A percentile compares a stretch with the other conserved stretches of the same genome.
Evolutionary conservation across 2,797 vertebrate species (phyloP).

Genomic region (Aplochiton taeniatus): DNA sequence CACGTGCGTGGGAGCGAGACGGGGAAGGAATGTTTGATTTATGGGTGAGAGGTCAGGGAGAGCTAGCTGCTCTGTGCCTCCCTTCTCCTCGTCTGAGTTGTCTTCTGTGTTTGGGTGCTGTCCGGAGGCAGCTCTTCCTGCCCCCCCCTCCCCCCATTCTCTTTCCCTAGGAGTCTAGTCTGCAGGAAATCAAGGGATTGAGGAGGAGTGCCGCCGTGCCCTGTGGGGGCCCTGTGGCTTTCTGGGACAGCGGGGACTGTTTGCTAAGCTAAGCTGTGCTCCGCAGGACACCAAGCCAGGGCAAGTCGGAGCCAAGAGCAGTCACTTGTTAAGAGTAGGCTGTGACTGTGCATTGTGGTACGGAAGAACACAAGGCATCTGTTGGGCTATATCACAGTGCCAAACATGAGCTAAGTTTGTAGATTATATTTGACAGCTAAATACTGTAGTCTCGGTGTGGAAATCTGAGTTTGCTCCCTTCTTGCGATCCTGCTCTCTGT

Average conservation of each 20-base stretch:
- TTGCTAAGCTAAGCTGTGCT: constrained; percentile 44
- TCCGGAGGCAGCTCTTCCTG: constrained; percentile 49
- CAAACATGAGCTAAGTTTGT: constrained; percentile 16
- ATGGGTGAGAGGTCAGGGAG: constrained; percentile 50
- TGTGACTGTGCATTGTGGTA: constrained; percentile 40
- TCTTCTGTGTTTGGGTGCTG: constrained; percentile 57
- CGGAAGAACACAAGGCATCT: constrained; percentile 25
- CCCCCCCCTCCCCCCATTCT: constrained; percentile 11
- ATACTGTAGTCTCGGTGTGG: not conserved
- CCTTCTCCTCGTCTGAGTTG: constrained; percentile 36
- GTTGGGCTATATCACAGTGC: constrained; percentile 25
- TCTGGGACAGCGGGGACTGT: constrained; percentile 62
- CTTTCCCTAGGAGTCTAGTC: constrained; percentile 60
- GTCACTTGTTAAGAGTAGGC: constrained; percentile 27
- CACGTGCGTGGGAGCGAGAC: constrained; percentile 17
- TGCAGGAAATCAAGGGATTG: constrained; percentile 69
- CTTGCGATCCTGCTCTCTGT: not conserved
- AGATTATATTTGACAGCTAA: constrained; percentile 7
- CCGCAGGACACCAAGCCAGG: constrained; percentile 9
- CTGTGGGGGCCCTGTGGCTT: constrained; percentile 55
- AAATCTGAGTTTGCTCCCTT: constrained; percentile 2
- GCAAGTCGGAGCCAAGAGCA: constrained; percentile 42
- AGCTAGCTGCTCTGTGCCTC: constrained; percentile 33
- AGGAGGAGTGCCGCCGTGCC: constrained; percentile 58
- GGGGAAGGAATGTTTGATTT: constrained; percentile 50